These are phyloP conservation scores for Anguilla marmorata DNA, from an alignment of 2,797 vertebrate genomes.

Conservation along the genomic window DNA sequence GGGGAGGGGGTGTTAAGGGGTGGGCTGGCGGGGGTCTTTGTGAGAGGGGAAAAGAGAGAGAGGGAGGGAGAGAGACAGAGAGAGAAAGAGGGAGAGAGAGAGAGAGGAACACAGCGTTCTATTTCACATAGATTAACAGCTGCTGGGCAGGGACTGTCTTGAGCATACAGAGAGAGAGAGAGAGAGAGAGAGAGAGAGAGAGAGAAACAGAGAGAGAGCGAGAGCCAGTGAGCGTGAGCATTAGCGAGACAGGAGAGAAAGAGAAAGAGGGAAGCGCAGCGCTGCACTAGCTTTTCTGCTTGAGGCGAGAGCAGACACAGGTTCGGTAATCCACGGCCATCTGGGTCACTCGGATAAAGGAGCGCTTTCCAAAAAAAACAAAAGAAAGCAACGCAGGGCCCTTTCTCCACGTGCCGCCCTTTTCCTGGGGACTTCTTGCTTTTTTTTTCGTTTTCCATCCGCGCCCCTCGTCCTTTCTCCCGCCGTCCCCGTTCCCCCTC, in stretches of 20 bases:
- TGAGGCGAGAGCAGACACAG: constrained; percentile 59
- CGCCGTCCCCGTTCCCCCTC: constrained; percentile 32
- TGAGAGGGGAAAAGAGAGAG: constrained; percentile 52
- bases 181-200: constrained; percentile 34
- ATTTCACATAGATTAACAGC: constrained; percentile 75
- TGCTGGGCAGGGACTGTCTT: constrained; percentile 65
- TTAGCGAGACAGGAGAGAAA: constrained; percentile 21
- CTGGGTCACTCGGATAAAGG: constrained; percentile 72
- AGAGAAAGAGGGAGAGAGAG: constrained; percentile 44
- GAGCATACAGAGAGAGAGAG: constrained; percentile 60
- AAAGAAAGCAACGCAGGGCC: constrained; percentile 33
- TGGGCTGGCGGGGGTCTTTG: constrained; percentile 71
- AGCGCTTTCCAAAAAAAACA: constrained; percentile 49
- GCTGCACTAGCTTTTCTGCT: constrained; percentile 58
- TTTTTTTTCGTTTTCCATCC: constrained; percentile 34
- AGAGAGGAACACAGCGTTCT: constrained; percentile 64
- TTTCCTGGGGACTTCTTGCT: constrained; percentile 38
- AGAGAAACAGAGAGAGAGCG: constrained; percentile 20
- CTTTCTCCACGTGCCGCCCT: constrained; percentile 31
- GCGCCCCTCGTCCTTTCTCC: constrained; percentile 34
- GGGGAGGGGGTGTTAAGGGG: constrained; percentile 69
- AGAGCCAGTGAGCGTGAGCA: constrained; percentile 23
- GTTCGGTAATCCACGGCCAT: constrained; percentile 70
- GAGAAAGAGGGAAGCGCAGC: constrained; percentile 47
- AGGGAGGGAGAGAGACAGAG: constrained; percentile 34